phyloP scores from a whole-genome alignment of 2,888 invertebrate genomes.

The Idaea aversata region DNA sequence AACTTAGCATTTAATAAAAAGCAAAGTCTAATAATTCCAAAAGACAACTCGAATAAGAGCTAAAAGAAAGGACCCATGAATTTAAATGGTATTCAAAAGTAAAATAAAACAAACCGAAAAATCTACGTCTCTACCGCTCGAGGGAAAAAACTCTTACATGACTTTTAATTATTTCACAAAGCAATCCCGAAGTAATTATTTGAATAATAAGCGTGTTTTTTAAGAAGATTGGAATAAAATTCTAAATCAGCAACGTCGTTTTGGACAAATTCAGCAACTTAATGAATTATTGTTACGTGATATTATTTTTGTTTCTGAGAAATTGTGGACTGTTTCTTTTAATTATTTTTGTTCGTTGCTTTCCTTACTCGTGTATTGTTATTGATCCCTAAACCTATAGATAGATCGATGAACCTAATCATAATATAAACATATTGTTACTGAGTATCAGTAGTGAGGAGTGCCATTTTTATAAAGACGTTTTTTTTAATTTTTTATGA shows the following conservation, averaged over 20 bases:
- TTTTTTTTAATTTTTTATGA: too few species aligned
- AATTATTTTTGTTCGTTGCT: neutral
- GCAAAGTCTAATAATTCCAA: neutral
- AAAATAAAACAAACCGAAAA: conserved; percentile 10
- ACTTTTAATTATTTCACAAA: conserved; percentile 46
- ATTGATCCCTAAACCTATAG: neutral
- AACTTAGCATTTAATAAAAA: neutral
- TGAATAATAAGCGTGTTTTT: conserved; percentile 37
- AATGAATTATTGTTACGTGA: conserved; percentile 24
- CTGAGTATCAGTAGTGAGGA: too few species aligned
- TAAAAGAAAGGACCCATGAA: neutral
- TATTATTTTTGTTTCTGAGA: conserved; percentile 7
- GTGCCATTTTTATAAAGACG: too few species aligned
- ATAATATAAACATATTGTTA: too few species aligned
- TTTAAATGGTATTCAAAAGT: conserved; percentile 1
- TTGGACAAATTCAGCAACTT: conserved; percentile 31
- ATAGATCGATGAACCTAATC: too few species aligned
- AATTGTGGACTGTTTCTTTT: neutral
- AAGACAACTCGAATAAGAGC: neutral
- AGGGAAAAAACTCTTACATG: conserved; percentile 28
- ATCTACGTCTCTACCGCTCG: conserved; percentile 14
- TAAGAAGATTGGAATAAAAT: conserved; percentile 36
- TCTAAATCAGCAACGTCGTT: conserved; percentile 27
- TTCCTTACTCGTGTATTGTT: too few species aligned
- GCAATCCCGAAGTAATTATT: conserved; percentile 46